Percentiles rank a stretch among this genome's conserved stretches.
Conservation (phyloP, 2,797 vertebrate species). For the Girardinus metallicus region DNA sequence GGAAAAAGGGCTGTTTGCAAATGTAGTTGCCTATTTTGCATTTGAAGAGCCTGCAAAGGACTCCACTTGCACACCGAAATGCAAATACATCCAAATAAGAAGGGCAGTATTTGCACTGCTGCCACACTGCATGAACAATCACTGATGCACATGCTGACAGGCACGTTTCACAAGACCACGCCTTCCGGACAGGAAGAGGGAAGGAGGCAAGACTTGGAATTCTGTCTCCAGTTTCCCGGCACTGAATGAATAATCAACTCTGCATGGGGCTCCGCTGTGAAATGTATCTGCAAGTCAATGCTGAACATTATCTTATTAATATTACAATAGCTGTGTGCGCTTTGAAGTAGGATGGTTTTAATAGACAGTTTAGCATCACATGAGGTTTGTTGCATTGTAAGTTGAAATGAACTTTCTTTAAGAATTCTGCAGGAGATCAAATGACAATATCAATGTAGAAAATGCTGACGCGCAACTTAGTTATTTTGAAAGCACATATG, state of each 20-base stretch:
- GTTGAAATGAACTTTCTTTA: neutral
- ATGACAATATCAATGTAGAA: too few relatives aligned
- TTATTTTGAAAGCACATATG: neutral
- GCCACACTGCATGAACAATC: neutral
- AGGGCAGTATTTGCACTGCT: neutral
- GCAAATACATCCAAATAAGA: slow-evolving; percentile 7
- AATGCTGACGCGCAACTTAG: neutral
- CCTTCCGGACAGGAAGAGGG: slow-evolving; percentile 52
- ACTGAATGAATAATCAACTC: slow-evolving; percentile 28
- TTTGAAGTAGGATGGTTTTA: neutral
- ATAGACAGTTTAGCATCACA: neutral
- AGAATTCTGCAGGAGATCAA: neutral
- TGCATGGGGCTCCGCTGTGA: neutral
- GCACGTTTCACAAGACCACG: slow-evolving; percentile 20
- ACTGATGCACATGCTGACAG: slow-evolving; percentile 7
- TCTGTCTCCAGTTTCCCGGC: slow-evolving; percentile 33
- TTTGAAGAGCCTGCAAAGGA: neutral
- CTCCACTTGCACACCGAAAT: neutral
- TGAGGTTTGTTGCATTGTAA: neutral
- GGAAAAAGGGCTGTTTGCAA: neutral
- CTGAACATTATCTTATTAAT: neutral
- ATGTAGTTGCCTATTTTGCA: neutral
- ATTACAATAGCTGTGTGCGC: neutral
- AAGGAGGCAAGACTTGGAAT: slow-evolving; percentile 38
- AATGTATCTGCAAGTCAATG: neutral